Percentiles rank a stretch among this genome's conserved stretches.
Conservation (phyloP, 2,113 vertebrate genomes). For the Columbina picui region DNA sequence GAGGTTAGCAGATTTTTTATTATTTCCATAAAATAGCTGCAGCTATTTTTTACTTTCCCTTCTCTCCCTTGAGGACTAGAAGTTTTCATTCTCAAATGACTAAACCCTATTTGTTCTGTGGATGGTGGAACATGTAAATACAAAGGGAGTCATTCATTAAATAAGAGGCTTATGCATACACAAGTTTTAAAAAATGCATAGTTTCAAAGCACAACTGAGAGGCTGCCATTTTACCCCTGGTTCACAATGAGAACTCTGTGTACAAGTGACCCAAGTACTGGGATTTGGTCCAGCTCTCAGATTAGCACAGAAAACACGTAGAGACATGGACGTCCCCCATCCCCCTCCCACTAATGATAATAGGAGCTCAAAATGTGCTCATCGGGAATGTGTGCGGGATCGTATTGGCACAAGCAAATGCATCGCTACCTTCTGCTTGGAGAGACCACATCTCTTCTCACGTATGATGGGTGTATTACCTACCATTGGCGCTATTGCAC, state of each 20-base stretch:
- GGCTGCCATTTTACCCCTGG: conserved; percentile 75
- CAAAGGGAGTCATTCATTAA: conserved; percentile 84
- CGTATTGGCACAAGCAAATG: neutral
- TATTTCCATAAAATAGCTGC: conserved; percentile 62
- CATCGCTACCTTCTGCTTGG: neutral
- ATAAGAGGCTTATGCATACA: conserved; percentile 84
- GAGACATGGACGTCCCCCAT: conserved; percentile 35
- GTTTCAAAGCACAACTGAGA: conserved; percentile 77
- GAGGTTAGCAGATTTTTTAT: conserved; percentile 39
- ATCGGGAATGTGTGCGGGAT: neutral
- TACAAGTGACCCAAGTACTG: conserved; percentile 77
- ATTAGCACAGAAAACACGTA: conserved; percentile 83
- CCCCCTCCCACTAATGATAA: conserved; percentile 35
- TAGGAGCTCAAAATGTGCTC: conserved; percentile 45
- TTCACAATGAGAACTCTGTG: conserved; percentile 84
- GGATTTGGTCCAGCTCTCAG: conserved; percentile 80
- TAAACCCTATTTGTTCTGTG: conserved; percentile 81
- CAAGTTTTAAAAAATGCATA: conserved; percentile 79
- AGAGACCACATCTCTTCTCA: neutral
- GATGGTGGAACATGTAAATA: conserved; percentile 81
- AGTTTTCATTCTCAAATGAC: conserved; percentile 77
- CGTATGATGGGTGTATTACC: neutral
- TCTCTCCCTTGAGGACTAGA: conserved; percentile 67
- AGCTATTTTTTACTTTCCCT: neutral
- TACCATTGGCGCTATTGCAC: neutral